These are phyloP conservation scores for Epinephelus coioides DNA, from an alignment of 2,797 vertebrate species.

Conservation along the genomic window DNA sequence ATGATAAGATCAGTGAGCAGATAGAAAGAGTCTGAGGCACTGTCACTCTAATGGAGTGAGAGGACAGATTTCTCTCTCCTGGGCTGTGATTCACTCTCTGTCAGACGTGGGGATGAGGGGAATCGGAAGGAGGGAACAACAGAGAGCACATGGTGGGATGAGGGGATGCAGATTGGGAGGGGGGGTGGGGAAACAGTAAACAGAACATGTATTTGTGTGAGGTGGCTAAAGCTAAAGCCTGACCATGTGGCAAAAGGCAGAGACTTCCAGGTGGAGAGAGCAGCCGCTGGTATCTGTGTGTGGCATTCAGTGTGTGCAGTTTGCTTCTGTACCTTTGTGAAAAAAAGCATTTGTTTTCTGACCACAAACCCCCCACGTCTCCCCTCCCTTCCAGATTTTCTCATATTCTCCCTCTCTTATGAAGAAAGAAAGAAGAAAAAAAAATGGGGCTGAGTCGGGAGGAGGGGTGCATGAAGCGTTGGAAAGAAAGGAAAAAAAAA, in stretches of 20 bases:
- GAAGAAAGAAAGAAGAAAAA: conserved; percentile 25
- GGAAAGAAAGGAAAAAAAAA: conserved; percentile 47
- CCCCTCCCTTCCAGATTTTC: neutral
- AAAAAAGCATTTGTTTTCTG: conserved; percentile 60
- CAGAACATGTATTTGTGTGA: conserved; percentile 13
- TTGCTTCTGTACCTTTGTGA: conserved; percentile 32
- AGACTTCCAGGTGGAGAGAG: conserved; percentile 39
- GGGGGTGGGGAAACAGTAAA: conserved; percentile 19
- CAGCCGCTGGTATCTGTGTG: conserved; percentile 20
- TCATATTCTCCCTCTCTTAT: conserved; percentile 44
- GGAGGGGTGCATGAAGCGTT: conserved; percentile 54
- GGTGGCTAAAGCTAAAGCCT: conserved; percentile 26
- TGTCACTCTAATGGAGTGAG: conserved; percentile 66
- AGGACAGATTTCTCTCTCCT: conserved; percentile 57
- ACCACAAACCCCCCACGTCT: conserved; percentile 21
- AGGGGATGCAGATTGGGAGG: conserved; percentile 29
- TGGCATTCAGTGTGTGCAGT: conserved; percentile 46
- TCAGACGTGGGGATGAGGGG: conserved; percentile 46
- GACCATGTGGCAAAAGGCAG: conserved; percentile 17
- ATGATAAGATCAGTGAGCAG: conserved; percentile 75
- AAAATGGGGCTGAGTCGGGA: conserved; percentile 56
- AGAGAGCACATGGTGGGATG: conserved; percentile 43
- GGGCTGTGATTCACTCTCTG: conserved; percentile 47
- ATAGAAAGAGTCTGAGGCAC: conserved; percentile 50
- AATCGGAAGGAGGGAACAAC: conserved; percentile 45